These are phyloP conservation scores for Balearica regulorum DNA, from an alignment of 2,797 vertebrate genomes.

Conservation along the genomic window DNA sequence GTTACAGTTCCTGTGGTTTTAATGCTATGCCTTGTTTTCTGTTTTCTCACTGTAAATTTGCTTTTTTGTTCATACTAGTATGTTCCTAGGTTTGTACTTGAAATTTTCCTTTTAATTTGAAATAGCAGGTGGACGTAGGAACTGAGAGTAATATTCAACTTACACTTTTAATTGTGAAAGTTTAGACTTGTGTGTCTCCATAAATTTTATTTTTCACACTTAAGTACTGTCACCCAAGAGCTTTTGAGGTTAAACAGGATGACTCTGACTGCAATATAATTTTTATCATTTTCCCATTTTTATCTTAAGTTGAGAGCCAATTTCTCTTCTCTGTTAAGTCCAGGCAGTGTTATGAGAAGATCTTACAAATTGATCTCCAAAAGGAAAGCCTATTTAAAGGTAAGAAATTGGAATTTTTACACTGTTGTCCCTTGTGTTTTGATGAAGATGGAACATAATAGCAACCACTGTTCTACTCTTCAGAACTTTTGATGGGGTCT, in stretches of 20 bases:
- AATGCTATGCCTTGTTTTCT: neutral
- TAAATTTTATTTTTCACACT: neutral
- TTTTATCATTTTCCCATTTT: neutral
- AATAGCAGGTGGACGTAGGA: neutral
- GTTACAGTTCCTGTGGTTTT: neutral
- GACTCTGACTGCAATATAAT: fast-evolving
- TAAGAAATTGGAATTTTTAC: neutral
- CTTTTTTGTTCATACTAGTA: neutral
- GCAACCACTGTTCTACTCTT: neutral
- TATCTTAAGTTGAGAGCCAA: neutral
- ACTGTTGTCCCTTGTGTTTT: fast-evolving
- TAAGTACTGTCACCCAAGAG: neutral
- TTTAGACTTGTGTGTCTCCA: neutral
- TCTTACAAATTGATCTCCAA: constrained; percentile 78
- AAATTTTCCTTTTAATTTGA: neutral
- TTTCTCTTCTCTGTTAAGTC: constrained; percentile 70
- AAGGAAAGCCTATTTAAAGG: constrained; percentile 80
- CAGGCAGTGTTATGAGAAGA: constrained; percentile 83
- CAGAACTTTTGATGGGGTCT: neutral
- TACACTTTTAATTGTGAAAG: neutral
- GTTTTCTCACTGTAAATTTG: neutral
- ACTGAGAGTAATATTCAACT: neutral
- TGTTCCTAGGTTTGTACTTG: neutral
- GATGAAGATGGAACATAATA: fast-evolving
- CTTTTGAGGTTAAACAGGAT: neutral